Evolutionary conservation across 2,113 vertebrate species (phyloP), one percentile per base, ranked within the genome.

Genomic region (Callocephalon fimbriatum): DNA sequence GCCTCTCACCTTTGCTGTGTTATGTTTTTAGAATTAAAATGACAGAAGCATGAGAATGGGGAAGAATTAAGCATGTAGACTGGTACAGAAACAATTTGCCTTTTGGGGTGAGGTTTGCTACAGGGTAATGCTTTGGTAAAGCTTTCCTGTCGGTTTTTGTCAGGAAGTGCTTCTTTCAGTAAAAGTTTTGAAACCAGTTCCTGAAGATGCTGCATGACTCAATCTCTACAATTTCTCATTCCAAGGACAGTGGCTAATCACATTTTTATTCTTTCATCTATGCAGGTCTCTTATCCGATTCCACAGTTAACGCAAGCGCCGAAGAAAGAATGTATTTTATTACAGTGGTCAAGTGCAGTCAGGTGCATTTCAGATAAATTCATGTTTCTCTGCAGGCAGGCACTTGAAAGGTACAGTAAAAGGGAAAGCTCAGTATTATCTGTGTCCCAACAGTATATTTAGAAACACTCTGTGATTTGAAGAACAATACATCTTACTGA

Each of bases 271-370:
- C n/a, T 86, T 82, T 78, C 80, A 44, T 61, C 80, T 72, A 54
- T 96, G 13, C 96, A 99, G 99, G 98, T 96, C 74, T 97, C 51
- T 79, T 98, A 35, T 97, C 97, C 7, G 98, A 99, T 77, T 98
- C 98, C 32, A 97, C 98, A 9, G 67, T 98, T 10, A 98, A 97
- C 18, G 89, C 89, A 48, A 98, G 97, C 70, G 72, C 50, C n/a
- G 98, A 99, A 87, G 99, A 99, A 56, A 98, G 96, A 9, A 71
- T 92, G 19, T 98, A 98, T 95, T 99, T 98, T 94, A 97, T 98
- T 77, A 92, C 80, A 56, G 16, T 77, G 77, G 77, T 96, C 38
- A 95, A 97, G 61, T 98, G 98, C 95, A 98, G 98, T 94, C 98
- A 98, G 77, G 98, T 98, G 93, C 96, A 95, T 66, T 98, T 99